Percentiles rank a stretch among this genome's conserved stretches.
phyloP scores from a whole-genome alignment of 1,140 invertebrate species.

The Teleogryllus occipitalis region DNA sequence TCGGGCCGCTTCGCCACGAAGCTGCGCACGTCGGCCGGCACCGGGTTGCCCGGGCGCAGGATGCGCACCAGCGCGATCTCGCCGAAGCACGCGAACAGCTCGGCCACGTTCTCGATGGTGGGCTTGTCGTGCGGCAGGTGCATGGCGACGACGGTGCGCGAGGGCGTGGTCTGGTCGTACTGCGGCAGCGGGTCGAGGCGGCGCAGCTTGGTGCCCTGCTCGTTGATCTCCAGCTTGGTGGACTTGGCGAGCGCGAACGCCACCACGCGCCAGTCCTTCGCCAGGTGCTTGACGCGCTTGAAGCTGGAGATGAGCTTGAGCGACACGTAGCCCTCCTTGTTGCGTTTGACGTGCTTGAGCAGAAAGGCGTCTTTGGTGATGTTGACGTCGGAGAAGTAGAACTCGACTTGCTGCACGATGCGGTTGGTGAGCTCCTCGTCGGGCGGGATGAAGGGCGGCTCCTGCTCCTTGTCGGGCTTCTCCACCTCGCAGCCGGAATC shows the following conservation, averaged over 20 bases:
- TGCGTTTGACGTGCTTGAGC: slow-evolving; percentile 85
- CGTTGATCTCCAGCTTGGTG: slow-evolving; percentile 79
- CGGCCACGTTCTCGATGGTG: slow-evolving; percentile 77
- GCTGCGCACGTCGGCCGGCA: slow-evolving; percentile 79
- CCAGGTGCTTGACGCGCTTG: slow-evolving; percentile 84
- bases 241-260: slow-evolving; percentile 72
- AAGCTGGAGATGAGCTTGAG: slow-evolving; percentile 89
- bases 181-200: slow-evolving; percentile 75
- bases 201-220: slow-evolving; percentile 82
- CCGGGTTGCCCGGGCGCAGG: slow-evolving; percentile 73
- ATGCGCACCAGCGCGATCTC: slow-evolving; percentile 82
- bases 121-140: slow-evolving; percentile 74
- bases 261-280: slow-evolving; percentile 87
- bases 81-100: slow-evolving; percentile 76
- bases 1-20: slow-evolving; percentile 86
- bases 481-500: slow-evolving; percentile 54
- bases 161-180: slow-evolving; percentile 84
- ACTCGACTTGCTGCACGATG: slow-evolving; percentile 79
- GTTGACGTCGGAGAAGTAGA: slow-evolving; percentile 90
- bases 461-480: slow-evolving; percentile 27
- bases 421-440: slow-evolving; percentile 64
- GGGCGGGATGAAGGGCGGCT: slow-evolving; percentile 38
- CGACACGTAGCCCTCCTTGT: slow-evolving; percentile 91
- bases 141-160: slow-evolving; percentile 80
- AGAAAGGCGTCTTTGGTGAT: slow-evolving; percentile 92